phyloP scores from a whole-genome alignment of 2,888 invertebrate species.

The Anoplius nigerrimus region DNA sequence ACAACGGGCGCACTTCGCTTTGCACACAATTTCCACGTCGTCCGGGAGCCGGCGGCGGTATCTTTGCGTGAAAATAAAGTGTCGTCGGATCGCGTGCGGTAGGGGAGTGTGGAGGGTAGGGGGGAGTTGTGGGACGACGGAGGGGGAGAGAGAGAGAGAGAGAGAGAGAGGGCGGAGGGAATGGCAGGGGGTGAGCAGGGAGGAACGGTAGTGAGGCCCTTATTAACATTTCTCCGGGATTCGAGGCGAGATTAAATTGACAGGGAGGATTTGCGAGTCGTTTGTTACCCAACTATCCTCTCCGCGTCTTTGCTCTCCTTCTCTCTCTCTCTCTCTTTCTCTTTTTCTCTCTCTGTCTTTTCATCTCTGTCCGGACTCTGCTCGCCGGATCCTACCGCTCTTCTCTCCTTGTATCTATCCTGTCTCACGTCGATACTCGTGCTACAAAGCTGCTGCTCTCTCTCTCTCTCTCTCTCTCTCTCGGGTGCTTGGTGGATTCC shows the following conservation, averaged over 20 bases:
- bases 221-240: slow-evolving; percentile 75
- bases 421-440: slow-evolving; percentile 44
- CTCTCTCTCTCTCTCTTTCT: slow-evolving; percentile 18
- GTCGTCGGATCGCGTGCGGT: slow-evolving; percentile 34
- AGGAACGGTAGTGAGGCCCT: slow-evolving; percentile 68
- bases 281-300: slow-evolving; percentile 65
- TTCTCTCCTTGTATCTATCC: slow-evolving; percentile 18
- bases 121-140: slow-evolving; percentile 30
- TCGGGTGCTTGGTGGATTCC: too few relatives aligned
- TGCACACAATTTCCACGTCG: slow-evolving; percentile 67
- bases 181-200: slow-evolving; percentile 30
- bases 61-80: slow-evolving; percentile 62
- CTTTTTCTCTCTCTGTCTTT: too few relatives aligned
- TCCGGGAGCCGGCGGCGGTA: slow-evolving; percentile 46
- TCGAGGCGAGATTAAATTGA: slow-evolving; percentile 74
- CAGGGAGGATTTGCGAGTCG: slow-evolving; percentile 75
- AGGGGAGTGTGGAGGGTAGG: slow-evolving; percentile 24
- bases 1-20: slow-evolving; percentile 51
- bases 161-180: slow-evolving; percentile 11
- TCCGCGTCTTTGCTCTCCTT: too few relatives aligned
- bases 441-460: slow-evolving; percentile 48
- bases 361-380: too few relatives aligned
- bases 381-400: too few relatives aligned
- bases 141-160: slow-evolving; percentile 11
- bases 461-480: slow-evolving; percentile 32